Conservation (phyloP, 1,140 invertebrate species). For the Galleria mellonella region DNA sequence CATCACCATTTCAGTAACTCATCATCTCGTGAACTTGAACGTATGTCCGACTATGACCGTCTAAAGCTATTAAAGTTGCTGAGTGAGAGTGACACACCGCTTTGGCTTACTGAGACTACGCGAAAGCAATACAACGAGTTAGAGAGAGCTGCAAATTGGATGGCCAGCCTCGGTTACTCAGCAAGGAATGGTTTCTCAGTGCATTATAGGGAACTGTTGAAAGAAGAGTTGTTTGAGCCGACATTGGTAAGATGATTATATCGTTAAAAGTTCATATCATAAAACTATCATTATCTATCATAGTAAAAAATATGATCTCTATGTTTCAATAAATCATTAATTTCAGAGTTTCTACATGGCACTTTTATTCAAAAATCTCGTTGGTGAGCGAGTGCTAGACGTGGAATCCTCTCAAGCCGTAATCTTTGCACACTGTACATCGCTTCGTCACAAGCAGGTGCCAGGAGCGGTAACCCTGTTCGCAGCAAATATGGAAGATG, state of each 20-base stretch:
- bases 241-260: slow-evolving; percentile 39
- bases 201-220: slow-evolving; percentile 46
- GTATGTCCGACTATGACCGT: slow-evolving; percentile 40
- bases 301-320: too few relatives aligned
- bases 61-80: slow-evolving; percentile 34
- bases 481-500: slow-evolving; percentile 49
- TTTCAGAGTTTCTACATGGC: slow-evolving; percentile 68
- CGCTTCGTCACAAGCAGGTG: slow-evolving; percentile 41
- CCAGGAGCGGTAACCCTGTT: slow-evolving; percentile 49
- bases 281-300: too few relatives aligned
- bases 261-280: background rate
- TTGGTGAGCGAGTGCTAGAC: slow-evolving; percentile 51
- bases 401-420: slow-evolving; percentile 34
- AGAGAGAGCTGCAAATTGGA: slow-evolving; percentile 50
- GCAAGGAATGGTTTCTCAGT: slow-evolving; percentile 54
- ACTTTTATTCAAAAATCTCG: slow-evolving; percentile 58
- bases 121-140: slow-evolving; percentile 21
- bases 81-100: slow-evolving; percentile 31
- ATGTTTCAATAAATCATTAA: background rate
- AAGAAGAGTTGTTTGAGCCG: slow-evolving; percentile 48
- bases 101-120: slow-evolving; percentile 52
- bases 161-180: slow-evolving; percentile 49
- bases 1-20: slow-evolving; percentile 35
- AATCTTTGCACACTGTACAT: slow-evolving; percentile 57
- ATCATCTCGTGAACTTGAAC: slow-evolving; percentile 40